Evolutionary conservation across 2,113 vertebrate genomes (phyloP).

Genomic region (Apaloderma vittatum): DNA sequence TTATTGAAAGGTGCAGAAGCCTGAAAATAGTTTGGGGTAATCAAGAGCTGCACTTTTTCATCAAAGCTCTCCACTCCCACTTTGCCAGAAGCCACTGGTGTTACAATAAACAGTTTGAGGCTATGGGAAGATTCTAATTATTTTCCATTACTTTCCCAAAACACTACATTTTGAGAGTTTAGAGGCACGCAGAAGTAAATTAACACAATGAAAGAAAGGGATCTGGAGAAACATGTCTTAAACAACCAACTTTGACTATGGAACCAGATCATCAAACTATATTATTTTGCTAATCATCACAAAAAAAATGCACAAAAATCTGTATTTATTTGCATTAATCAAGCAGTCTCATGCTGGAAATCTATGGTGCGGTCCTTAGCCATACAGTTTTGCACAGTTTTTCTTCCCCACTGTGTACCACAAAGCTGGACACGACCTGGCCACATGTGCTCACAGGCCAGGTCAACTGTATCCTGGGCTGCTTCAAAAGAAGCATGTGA

Average conservation of each 20-base stretch:
- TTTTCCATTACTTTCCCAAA: conserved; percentile 5
- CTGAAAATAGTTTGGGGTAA: conserved; percentile 4
- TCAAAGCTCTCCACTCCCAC: not conserved
- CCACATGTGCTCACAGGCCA: too few species aligned
- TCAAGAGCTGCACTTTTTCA: not conserved
- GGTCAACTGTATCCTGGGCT: too few species aligned
- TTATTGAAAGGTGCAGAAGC: not conserved
- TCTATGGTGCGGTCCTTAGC: rapidly evolving
- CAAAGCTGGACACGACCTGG: not conserved
- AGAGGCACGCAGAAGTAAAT: not conserved
- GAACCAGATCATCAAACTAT: not conserved
- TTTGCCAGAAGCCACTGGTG: not conserved
- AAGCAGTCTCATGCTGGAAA: not conserved
- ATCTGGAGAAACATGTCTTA: not conserved
- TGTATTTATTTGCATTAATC: not conserved
- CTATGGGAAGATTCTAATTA: not conserved
- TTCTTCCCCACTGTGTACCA: not conserved
- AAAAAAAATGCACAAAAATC: not conserved
- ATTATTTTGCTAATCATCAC: not conserved
- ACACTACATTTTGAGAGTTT: not conserved
- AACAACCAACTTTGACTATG: not conserved
- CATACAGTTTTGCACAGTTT: not conserved
- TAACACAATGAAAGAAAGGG: not conserved
- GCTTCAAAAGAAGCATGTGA: too few species aligned
- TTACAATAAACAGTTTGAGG: not conserved